phyloP scores from a whole-genome alignment of 2,888 invertebrate species.

The Frankliniella intonsa region DNA sequence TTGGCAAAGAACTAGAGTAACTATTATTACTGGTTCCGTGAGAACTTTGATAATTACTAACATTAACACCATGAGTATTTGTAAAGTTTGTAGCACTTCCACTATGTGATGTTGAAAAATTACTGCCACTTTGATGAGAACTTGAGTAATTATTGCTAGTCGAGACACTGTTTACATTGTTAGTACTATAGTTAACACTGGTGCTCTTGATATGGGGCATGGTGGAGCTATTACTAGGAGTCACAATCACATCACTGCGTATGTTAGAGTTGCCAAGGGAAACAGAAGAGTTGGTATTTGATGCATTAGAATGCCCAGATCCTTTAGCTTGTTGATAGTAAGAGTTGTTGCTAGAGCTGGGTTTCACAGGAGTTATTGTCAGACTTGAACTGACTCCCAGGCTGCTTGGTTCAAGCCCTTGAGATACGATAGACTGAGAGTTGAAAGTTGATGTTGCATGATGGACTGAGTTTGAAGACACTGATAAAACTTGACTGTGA shows the following conservation, averaged over 20 bases:
- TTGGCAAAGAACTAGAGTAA: not conserved
- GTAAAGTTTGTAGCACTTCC: not conserved
- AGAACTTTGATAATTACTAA: not conserved
- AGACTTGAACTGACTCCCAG: not conserved
- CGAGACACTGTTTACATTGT: not conserved
- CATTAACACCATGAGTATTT: not conserved
- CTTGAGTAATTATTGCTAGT: not conserved
- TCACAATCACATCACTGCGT: conserved; percentile 14
- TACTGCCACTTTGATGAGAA: not conserved
- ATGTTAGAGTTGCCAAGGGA: not conserved
- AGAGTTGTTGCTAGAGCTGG: not conserved
- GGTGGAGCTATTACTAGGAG: not conserved
- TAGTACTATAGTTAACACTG: not conserved
- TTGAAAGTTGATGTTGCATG: not conserved
- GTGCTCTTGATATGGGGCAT: conserved; percentile 14
- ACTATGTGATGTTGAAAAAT: not conserved
- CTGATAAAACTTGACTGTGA: not conserved
- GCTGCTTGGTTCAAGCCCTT: not conserved
- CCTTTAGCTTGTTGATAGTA: not conserved
- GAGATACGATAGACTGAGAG: not conserved
- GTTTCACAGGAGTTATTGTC: conserved; percentile 9
- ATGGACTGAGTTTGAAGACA: not conserved
- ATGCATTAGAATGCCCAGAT: not conserved
- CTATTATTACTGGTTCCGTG: not conserved
- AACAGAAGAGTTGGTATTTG: not conserved